Evolutionary conservation across 2,888 invertebrate species (phyloP).

Genomic region (Campoletis raptor): DNA sequence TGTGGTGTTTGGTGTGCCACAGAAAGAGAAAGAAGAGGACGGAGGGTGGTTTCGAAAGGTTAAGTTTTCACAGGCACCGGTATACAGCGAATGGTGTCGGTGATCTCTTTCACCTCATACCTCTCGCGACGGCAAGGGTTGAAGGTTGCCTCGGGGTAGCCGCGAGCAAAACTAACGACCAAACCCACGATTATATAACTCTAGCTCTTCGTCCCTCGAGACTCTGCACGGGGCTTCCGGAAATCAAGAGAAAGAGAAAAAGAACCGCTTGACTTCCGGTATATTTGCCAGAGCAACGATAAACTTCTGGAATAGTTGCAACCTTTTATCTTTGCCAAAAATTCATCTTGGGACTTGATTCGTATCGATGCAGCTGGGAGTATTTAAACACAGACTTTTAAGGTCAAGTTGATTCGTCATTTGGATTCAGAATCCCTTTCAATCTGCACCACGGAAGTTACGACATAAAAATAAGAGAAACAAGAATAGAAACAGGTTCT

Average conservation of each 20-base stretch:
- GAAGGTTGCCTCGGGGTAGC: slow-evolving; percentile 77
- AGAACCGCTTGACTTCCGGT: slow-evolving; percentile 58
- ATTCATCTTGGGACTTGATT: neutral
- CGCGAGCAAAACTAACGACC: slow-evolving; percentile 76
- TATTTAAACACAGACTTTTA: neutral
- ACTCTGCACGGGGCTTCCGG: slow-evolving; percentile 12
- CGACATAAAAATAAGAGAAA: neutral
- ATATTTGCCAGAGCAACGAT: slow-evolving; percentile 22
- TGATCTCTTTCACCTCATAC: slow-evolving; percentile 59
- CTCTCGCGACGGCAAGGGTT: slow-evolving; percentile 76
- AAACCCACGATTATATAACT: slow-evolving; percentile 72
- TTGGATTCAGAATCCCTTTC: too few relatives aligned
- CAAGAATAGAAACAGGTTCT: neutral
- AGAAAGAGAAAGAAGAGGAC: slow-evolving; percentile 60
- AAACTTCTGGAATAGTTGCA: neutral
- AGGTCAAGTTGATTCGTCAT: neutral
- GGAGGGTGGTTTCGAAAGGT: slow-evolving; percentile 52
- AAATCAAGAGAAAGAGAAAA: slow-evolving; percentile 13
- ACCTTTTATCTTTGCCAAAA: neutral
- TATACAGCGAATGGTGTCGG: slow-evolving; percentile 38
- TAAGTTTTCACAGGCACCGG: slow-evolving; percentile 47
- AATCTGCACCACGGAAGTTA: neutral
- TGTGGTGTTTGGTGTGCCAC: slow-evolving; percentile 48
- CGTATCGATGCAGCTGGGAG: neutral
- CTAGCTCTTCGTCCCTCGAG: slow-evolving; percentile 53